Evolutionary conservation across 2,888 invertebrate genomes (phyloP), one percentile per base, ranked within the genome.

Genomic region (Metalampra italica): DNA sequence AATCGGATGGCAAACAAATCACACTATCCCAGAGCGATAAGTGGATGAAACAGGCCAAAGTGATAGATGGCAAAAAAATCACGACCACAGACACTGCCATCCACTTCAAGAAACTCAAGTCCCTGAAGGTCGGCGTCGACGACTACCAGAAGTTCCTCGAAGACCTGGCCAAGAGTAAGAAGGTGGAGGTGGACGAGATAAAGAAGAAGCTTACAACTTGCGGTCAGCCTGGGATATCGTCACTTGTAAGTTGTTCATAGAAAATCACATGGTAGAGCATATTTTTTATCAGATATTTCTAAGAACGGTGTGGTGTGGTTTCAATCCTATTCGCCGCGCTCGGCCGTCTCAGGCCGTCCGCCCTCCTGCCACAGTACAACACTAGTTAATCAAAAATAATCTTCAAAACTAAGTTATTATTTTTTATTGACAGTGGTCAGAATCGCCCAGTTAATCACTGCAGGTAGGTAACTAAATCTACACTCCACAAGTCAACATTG

Each of bases 41-140:
- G 82, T 97, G 97, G 97, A 94, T 97, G 94, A 97, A 96, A 69
- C 97, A 97, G 74, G 96, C 97, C 0, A 94, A 88, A 59, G 89
- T 93, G 8, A 95, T 96, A 60, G 97, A 92, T 59, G 92, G 93
- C 1, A 96, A 96, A 83, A 94, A 94, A 71, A 94, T 96, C 55
- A 95, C 95, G 0, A 97, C 97, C 12, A 97, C 96, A 3, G 97
- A 97, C 72, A 97, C 97, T 0, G 97, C 95, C 41, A 96, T 97
- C 56, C 93, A 94, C 75, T 97, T 97, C 80, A 96, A 96, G 75
- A 96, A 96, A 75, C 92, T 96, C 61, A 97, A 96, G 92, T 93
- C 92, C 43, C 88, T 93, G 75, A 96, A 96, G 76, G 91, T 96
- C 14, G 91, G 91, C 1, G 84, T 93, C 50, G 92, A 92, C 3